These are phyloP conservation scores for Atta cephalotes DNA, from an alignment of 1,140 invertebrate species.

Conservation along the genomic window DNA sequence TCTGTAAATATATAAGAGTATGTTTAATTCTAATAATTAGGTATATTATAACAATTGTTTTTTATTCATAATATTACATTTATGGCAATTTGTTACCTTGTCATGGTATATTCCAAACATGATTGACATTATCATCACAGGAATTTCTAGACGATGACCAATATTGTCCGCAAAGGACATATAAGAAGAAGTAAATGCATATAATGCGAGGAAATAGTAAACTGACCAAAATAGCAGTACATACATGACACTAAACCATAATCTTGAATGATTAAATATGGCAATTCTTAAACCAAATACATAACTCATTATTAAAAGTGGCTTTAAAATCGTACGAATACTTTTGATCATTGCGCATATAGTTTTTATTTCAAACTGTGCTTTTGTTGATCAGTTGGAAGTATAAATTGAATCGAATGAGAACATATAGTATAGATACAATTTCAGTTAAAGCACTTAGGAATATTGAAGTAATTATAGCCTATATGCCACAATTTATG, in stretches of 20 bases:
- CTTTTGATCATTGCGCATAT: background rate
- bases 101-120: background rate
- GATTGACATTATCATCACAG: background rate
- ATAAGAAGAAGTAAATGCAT: background rate
- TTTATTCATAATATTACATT: background rate
- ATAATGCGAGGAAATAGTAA: background rate
- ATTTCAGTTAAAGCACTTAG: background rate
- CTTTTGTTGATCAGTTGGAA: background rate
- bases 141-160: background rate
- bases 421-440: background rate
- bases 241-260: background rate
- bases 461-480: background rate
- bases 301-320: slow-evolving; percentile 3
- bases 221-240: background rate
- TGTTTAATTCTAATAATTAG: background rate
- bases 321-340: background rate
- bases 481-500: background rate
- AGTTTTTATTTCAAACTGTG: background rate
- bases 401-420: background rate
- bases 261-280: background rate
- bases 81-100: slow-evolving; percentile 4
- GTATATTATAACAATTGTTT: background rate
- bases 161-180: background rate
- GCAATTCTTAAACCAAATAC: slow-evolving; percentile 26
- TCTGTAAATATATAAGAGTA: too few relatives aligned